Base-by-base conservation (phyloP, 2,888 invertebrate genomes). In the Dinocampus coccinellae region DNA sequence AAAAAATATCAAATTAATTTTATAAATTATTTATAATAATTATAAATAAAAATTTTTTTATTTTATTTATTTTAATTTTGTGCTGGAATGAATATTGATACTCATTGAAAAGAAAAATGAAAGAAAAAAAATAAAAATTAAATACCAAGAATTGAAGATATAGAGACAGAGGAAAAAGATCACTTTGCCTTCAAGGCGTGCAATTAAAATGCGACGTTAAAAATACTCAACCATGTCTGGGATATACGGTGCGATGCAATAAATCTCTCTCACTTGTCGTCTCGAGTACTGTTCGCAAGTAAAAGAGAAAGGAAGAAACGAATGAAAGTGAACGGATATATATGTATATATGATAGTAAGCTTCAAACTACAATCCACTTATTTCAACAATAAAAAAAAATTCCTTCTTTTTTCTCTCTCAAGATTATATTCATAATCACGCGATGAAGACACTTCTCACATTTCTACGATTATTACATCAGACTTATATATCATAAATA, bases 131-230 rank as follows among this genome's bases (percentile, higher is more conserved):
- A n/a, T n/a, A n/a, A 39, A 13, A n/a, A 39, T 39, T 11, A 39
- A 39, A n/a, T 39, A 13, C n/a, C 11, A n/a, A 11, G 57, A 39
- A 66, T 16, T 63, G 24, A 42, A 29, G 71, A 62, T 65, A 55
- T 66, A 22, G 67, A 53, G 58, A 53, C 61, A 36, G 36, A 20
- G 11, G 36, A 29, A 24, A 36, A 64, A 76, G 69, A 76, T 75
- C 65, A 73, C 73, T 75, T 73, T 65, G 70, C 75, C 78, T 74
- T 65, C 58, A 64, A 73, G 72, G 73, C 69, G 70, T 69, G 73
- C 74, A 77, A 78, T 78, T 78, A 77, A 79, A 77, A 75, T 60
- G 72, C 73, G 69, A 74, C 58, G 72, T 69, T 73, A 55, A 64
- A 68, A 61, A 73, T 64, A 61, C 58, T 55, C 66, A 34, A 9